phyloP scores from a whole-genome alignment of 2,113 vertebrate species.

The Eubucco bourcierii region DNA sequence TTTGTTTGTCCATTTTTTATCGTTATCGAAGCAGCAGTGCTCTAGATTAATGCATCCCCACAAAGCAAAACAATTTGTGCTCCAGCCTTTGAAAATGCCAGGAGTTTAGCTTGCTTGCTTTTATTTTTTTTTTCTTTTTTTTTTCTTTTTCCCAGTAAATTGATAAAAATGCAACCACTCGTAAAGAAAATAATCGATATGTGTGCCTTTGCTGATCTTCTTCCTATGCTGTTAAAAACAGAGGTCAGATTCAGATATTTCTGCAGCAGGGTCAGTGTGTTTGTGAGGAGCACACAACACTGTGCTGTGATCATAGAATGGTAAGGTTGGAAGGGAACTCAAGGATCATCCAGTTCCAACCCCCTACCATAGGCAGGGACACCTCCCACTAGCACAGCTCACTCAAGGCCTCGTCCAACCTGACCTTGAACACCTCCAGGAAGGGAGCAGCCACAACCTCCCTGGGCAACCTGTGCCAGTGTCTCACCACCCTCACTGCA shows the following conservation, averaged over 20 bases:
- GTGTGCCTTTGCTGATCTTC: not conserved
- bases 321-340: too few relatives aligned
- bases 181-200: not conserved
- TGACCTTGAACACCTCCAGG: too few relatives aligned
- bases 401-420: too few relatives aligned
- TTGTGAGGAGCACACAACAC: not conserved
- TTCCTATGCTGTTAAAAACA: not conserved
- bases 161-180: not conserved
- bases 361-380: too few relatives aligned
- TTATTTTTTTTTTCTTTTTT: too few relatives aligned
- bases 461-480: too few relatives aligned
- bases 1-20: not conserved
- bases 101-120: not conserved
- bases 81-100: not conserved
- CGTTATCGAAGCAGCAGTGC: not conserved
- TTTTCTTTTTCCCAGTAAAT: not conserved
- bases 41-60: not conserved
- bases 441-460: too few relatives aligned
- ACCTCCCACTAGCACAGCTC: too few relatives aligned
- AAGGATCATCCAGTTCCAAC: too few relatives aligned
- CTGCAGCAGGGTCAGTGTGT: not conserved
- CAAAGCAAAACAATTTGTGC: not conserved
- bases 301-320: too few relatives aligned
- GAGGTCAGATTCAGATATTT: not conserved
- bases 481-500: too few relatives aligned